These are phyloP conservation scores for Notarius lentiginosus DNA, from an alignment of 2,113 vertebrate species.

Conservation along the genomic window DNA sequence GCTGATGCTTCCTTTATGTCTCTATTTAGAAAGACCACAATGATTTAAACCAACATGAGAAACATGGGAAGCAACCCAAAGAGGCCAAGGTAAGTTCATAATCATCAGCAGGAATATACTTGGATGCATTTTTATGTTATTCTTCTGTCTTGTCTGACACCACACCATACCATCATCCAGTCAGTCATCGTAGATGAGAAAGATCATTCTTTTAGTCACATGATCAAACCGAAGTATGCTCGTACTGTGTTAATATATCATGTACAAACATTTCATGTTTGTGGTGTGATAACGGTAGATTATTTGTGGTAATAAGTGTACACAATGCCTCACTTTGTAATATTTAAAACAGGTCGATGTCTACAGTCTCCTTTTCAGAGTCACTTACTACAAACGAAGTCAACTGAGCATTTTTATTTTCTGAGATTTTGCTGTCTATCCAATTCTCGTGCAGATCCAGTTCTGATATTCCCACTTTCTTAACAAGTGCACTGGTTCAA, in stretches of 20 bases:
- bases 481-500: neutral
- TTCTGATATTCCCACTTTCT: neutral
- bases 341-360: neutral
- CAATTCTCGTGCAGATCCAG: neutral
- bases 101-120: neutral
- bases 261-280: neutral
- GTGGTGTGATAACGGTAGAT: too few species aligned
- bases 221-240: neutral
- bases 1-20: constrained; percentile 18
- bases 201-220: neutral
- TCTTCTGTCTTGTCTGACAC: neutral
- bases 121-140: neutral
- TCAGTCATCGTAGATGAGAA: neutral
- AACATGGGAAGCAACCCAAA: constrained; percentile 75
- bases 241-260: neutral
- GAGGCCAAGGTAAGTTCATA: constrained; percentile 76
- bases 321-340: neutral
- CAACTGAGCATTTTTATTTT: neutral
- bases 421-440: neutral
- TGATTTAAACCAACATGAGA: constrained; percentile 82
- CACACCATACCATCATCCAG: neutral
- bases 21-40: constrained; percentile 81
- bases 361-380: neutral
- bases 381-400: neutral
- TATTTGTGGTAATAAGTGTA: neutral